Conservation (phyloP, 2,797 vertebrate genomes). For the Sebastolobus alascanus region DNA sequence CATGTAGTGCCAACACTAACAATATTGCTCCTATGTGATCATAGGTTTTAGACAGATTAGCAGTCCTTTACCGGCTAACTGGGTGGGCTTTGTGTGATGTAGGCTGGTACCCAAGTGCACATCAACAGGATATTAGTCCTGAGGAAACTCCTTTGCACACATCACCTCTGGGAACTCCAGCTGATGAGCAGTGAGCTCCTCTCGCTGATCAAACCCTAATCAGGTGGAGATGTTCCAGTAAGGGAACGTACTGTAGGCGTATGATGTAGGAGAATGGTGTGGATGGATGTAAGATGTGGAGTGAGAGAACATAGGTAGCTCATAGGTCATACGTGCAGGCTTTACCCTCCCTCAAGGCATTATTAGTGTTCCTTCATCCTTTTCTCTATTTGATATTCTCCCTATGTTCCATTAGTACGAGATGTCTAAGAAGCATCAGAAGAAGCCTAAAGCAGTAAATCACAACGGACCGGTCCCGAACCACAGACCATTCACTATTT, state of each 20-base stretch:
- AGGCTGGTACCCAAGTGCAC: constrained; percentile 50
- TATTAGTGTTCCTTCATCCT: not conserved
- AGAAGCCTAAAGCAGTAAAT: not conserved
- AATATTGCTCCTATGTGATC: constrained; percentile 28
- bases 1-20: not conserved
- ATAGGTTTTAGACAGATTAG: constrained; percentile 53
- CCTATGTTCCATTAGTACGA: not conserved
- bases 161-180: constrained; percentile 4
- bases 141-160: constrained; percentile 56
- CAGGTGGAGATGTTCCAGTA: constrained; percentile 1
- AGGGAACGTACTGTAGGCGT: not conserved
- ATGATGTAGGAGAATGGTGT: not conserved
- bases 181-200: constrained; percentile 19
- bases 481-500: not conserved
- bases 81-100: constrained; percentile 45
- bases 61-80: constrained; percentile 19
- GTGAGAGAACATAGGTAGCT: not conserved
- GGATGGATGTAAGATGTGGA: not conserved
- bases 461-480: not conserved
- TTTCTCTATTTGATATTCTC: not conserved
- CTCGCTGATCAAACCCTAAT: constrained; percentile 38
- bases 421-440: not conserved
- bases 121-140: constrained; percentile 68
- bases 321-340: not conserved
- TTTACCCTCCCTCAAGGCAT: not conserved